These are phyloP conservation scores for Pachyuromys duprasi DNA, from an alignment of 2,797 vertebrate genomes.

Conservation along the genomic window DNA sequence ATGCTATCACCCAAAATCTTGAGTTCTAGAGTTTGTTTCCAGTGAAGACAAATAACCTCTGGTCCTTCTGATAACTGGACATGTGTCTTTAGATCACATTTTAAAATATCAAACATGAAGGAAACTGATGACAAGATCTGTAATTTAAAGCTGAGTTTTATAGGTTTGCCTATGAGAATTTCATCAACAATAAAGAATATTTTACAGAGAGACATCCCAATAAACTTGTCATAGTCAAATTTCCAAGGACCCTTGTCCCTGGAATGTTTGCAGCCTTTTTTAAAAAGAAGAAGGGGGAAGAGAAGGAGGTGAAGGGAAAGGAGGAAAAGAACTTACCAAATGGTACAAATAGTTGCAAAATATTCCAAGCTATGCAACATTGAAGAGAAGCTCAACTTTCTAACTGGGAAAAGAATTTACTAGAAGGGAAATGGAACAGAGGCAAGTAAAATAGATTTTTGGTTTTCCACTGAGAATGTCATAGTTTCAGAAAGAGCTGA, in stretches of 20 bases:
- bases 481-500: not conserved
- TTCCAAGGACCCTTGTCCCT: constrained; percentile 7
- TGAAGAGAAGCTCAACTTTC: constrained; percentile 2
- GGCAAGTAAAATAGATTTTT: not conserved
- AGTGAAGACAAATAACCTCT: not conserved
- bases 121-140: not conserved
- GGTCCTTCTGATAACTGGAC: not conserved
- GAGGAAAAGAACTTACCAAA: not conserved
- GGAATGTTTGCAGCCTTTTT: not conserved
- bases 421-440: not conserved
- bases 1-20: not conserved
- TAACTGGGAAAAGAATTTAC: not conserved
- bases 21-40: not conserved
- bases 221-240: not conserved
- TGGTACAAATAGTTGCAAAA: constrained; percentile 9
- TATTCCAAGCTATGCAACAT: not conserved
- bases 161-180: not conserved
- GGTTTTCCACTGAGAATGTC: not conserved
- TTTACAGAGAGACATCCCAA: not conserved
- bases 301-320: not conserved
- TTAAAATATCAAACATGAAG: constrained; percentile 35
- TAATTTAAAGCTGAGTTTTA: not conserved
- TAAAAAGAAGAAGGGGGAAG: not conserved
- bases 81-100: not conserved
- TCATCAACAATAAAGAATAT: not conserved